These are phyloP conservation scores for Pogonognathellus flavescens DNA, from an alignment of 1,140 invertebrate species.

Conservation along the genomic window DNA sequence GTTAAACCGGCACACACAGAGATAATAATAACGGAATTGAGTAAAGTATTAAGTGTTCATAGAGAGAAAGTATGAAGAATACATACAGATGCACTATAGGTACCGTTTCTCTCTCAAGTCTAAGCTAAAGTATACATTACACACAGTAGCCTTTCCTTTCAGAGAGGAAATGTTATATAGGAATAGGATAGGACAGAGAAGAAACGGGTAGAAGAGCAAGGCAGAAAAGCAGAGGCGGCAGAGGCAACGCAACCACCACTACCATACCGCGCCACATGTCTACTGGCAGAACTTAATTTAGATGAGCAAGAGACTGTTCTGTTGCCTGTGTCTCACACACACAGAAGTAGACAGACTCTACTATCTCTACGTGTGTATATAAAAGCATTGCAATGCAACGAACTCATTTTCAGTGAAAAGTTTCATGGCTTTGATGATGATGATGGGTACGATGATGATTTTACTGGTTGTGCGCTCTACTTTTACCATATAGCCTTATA, in stretches of 20 bases:
- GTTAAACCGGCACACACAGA: not conserved
- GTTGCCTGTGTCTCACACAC: not conserved
- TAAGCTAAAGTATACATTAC: too few relatives aligned
- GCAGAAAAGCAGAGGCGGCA: too few relatives aligned
- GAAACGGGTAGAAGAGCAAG: too few relatives aligned
- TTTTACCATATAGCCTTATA: not conserved
- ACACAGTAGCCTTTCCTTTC: too few relatives aligned
- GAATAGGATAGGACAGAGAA: too few relatives aligned
- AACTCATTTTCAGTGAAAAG: conserved; percentile 33
- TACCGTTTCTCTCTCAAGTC: too few relatives aligned
- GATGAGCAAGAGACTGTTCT: not conserved
- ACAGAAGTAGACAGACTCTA: not conserved
- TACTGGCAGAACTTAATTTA: not conserved
- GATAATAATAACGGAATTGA: conserved; percentile 19
- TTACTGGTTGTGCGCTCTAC: conserved; percentile 30
- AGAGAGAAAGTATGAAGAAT: not conserved
- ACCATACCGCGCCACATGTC: too few relatives aligned
- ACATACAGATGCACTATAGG: not conserved
- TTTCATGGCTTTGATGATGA: conserved; percentile 42
- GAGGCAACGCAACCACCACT: too few relatives aligned
- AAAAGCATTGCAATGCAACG: not conserved
- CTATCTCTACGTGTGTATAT: not conserved
- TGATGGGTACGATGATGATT: conserved; percentile 44
- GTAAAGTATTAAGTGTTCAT: conserved; percentile 34
- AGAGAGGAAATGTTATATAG: too few relatives aligned